Conservation (phyloP, 2,113 vertebrate species). For the Poicephalus gulielmi region DNA sequence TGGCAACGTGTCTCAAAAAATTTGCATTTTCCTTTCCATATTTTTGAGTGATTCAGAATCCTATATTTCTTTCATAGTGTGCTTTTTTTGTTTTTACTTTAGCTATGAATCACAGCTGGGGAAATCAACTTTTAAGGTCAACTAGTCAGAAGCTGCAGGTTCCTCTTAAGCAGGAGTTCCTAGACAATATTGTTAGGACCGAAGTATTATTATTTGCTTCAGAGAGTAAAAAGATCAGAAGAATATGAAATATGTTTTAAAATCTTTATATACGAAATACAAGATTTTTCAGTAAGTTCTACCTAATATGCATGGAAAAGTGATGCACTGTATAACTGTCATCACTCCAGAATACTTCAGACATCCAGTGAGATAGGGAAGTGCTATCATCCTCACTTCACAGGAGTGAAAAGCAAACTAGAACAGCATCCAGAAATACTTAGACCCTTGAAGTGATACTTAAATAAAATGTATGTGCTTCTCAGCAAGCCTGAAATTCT, state of each 20-base stretch:
- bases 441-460: neutral
- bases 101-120: neutral
- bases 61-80: neutral
- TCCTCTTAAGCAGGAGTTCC: neutral
- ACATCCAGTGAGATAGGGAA: neutral
- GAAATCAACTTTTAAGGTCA: neutral
- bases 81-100: neutral
- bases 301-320: neutral
- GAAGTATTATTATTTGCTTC: neutral
- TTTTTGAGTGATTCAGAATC: neutral
- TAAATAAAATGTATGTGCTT: neutral
- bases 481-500: neutral
- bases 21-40: neutral
- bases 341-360: neutral
- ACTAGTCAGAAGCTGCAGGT: neutral
- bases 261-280: neutral
- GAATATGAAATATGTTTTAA: neutral
- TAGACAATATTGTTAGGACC: neutral
- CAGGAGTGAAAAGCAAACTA: neutral
- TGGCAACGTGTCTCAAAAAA: neutral
- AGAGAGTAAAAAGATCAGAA: neutral
- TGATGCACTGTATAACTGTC: neutral
- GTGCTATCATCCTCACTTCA: neutral
- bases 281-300: neutral
- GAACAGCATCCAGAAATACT: neutral